phyloP scores from a whole-genome alignment of 2,888 invertebrate species.

The Caenorhabditis drosophilae region DNA sequence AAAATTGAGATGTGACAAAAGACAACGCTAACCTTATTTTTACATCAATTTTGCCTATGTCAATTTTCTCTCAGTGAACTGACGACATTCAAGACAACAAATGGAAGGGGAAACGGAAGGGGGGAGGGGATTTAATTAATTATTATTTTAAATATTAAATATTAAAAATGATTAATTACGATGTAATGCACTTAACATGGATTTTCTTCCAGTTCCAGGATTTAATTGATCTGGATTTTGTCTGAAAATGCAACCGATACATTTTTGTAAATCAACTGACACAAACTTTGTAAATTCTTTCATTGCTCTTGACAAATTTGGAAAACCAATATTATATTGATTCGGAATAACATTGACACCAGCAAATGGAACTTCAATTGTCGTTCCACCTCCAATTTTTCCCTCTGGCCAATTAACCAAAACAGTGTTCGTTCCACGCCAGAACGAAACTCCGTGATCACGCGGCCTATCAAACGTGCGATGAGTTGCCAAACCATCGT shows the following conservation, averaged over 20 bases:
- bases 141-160: too few relatives aligned
- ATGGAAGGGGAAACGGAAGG: too few relatives aligned
- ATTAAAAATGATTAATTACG: slow-evolving; percentile 12
- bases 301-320: slow-evolving; percentile 49
- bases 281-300: slow-evolving; percentile 48
- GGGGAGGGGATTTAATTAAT: too few relatives aligned
- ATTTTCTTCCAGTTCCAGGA: slow-evolving; percentile 50
- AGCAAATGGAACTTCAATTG: slow-evolving; percentile 58
- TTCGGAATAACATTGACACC: slow-evolving; percentile 56
- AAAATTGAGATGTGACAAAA: not conserved
- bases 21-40: too few relatives aligned
- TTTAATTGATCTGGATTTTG: slow-evolving; percentile 56
- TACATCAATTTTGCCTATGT: too few relatives aligned
- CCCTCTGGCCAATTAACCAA: slow-evolving; percentile 64
- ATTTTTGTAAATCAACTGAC: too few relatives aligned
- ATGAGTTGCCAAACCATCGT: slow-evolving; percentile 53
- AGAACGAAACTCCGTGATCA: slow-evolving; percentile 63
- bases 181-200: slow-evolving; percentile 14
- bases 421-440: slow-evolving; percentile 59
- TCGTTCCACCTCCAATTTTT: slow-evolving; percentile 55
- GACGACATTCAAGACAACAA: too few relatives aligned
- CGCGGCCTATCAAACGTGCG: slow-evolving; percentile 57
- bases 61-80: too few relatives aligned
- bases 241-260: too few relatives aligned
- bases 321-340: slow-evolving; percentile 59